Percentiles rank a stretch among this genome's conserved stretches.
Evolutionary conservation across 1,140 invertebrate species (phyloP).

Genomic region (Copidosoma floridanum): DNA sequence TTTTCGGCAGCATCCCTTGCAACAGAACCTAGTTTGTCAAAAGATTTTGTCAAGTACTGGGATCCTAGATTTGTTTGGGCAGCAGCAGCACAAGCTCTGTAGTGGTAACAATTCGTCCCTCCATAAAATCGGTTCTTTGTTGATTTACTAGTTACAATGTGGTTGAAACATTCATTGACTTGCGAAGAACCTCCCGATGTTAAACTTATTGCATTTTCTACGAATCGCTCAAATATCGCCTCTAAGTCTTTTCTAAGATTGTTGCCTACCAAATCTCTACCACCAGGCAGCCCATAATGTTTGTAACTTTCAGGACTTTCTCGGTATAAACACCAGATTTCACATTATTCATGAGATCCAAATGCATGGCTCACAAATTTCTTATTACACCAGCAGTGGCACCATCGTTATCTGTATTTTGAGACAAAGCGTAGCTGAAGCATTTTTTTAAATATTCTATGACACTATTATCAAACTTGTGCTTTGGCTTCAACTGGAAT

Average conservation of each 20-base stretch:
- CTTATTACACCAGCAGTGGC: not conserved
- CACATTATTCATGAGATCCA: conserved; percentile 8
- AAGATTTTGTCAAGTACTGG: conserved; percentile 1
- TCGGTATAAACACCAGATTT: conserved; percentile 15
- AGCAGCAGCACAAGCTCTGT: conserved; percentile 16
- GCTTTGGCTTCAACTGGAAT: conserved; percentile 15
- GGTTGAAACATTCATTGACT: conserved; percentile 21
- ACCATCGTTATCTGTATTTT: conserved; percentile 4
- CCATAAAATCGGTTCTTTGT: conserved; percentile 23
- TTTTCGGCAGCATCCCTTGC: conserved; percentile 8
- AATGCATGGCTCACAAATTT: conserved; percentile 19
- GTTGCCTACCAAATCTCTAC: not conserved
- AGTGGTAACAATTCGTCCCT: conserved; percentile 19
- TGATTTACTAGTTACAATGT: conserved; percentile 16
- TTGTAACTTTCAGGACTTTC: conserved; percentile 12
- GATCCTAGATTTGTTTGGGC: conserved; percentile 23
- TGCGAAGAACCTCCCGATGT: conserved; percentile 16
- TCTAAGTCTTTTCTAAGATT: no score
- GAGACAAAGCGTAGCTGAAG: conserved; percentile 9
- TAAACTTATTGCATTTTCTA: not conserved
- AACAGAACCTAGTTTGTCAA: not conserved
- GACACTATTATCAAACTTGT: not conserved
- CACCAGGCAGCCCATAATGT: conserved; percentile 13
- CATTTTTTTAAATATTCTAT: conserved; percentile 17
- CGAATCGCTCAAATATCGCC: no score